Conservation (phyloP, 2,113 vertebrate genomes). For the Xiphophorus couchianus region DNA sequence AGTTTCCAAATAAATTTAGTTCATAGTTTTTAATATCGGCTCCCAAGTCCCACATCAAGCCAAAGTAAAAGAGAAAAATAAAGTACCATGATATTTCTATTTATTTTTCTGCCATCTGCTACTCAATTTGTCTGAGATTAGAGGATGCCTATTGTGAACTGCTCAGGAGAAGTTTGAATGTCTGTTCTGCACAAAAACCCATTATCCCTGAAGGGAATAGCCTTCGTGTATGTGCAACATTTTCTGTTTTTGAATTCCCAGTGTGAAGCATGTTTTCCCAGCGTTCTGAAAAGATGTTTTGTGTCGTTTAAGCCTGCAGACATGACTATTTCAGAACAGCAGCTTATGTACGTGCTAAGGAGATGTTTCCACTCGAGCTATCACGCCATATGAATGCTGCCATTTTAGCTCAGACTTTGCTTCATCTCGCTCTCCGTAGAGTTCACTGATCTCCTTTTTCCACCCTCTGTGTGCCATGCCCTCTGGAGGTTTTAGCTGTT, state of each 20-base stretch:
- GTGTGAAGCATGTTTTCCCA: constrained; percentile 23
- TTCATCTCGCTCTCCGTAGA: not conserved
- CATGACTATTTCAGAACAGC: constrained; percentile 1
- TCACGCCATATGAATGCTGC: constrained; percentile 22
- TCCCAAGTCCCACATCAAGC: constrained; percentile 50
- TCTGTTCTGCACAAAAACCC: constrained; percentile 27
- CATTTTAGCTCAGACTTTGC: constrained; percentile 20
- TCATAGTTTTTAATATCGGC: constrained; percentile 55
- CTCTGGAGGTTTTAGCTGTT: not conserved
- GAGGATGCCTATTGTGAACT: constrained; percentile 25
- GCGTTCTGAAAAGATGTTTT: constrained; percentile 24
- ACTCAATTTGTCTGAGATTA: constrained; percentile 34
- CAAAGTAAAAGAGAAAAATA: constrained; percentile 29
- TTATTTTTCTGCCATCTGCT: constrained; percentile 33
- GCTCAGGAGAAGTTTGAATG: constrained; percentile 17
- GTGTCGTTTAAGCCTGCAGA: constrained; percentile 5
- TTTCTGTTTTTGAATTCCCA: constrained; percentile 22
- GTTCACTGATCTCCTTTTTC: constrained; percentile 20
- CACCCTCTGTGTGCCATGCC: not conserved
- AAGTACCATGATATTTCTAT: constrained; percentile 2
- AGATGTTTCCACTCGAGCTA: constrained; percentile 28
- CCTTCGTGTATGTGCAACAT: constrained; percentile 15
- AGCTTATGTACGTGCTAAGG: constrained; percentile 4
- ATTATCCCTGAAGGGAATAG: constrained; percentile 8
- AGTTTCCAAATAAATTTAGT: constrained; percentile 37